Percentiles rank a stretch among this genome's conserved stretches.
These are phyloP conservation scores for Lumbricus terrestris DNA, from an alignment of 2,888 invertebrate genomes.

Conservation along the genomic window DNA sequence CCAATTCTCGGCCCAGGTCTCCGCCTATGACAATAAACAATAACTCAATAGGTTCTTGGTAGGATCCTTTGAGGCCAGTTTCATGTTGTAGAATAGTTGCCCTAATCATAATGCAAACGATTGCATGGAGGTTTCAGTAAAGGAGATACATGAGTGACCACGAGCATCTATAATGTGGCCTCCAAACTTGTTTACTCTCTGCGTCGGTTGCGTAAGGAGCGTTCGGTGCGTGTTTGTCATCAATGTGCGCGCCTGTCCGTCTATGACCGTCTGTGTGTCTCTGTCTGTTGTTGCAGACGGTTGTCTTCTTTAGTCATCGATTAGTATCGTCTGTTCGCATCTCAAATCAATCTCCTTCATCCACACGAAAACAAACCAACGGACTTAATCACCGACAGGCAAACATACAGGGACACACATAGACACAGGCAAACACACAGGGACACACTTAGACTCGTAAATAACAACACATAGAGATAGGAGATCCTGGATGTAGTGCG, in stretches of 20 bases:
- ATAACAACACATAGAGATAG: no score
- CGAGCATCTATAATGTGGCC: neutral
- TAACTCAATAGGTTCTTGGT: no score
- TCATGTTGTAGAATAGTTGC: neutral
- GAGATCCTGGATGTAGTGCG: no score
- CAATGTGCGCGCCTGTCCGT: neutral
- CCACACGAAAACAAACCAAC: neutral
- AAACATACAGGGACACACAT: neutral
- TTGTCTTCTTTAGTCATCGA: neutral
- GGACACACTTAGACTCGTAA: neutral
- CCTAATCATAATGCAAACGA: neutral
- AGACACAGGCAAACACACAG: neutral
- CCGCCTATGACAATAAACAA: no score
- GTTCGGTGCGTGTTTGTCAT: neutral
- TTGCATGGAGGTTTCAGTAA: neutral
- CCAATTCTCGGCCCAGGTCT: no score
- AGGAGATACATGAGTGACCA: neutral
- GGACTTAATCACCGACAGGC: neutral
- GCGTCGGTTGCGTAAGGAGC: neutral
- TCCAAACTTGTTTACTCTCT: neutral
- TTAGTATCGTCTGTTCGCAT: neutral
- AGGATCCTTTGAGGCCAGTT: no score
- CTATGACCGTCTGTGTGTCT: neutral
- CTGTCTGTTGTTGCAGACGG: neutral
- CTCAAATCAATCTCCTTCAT: neutral